phyloP scores from a whole-genome alignment of 2,888 invertebrate genomes.

The Clusia tigrina region DNA sequence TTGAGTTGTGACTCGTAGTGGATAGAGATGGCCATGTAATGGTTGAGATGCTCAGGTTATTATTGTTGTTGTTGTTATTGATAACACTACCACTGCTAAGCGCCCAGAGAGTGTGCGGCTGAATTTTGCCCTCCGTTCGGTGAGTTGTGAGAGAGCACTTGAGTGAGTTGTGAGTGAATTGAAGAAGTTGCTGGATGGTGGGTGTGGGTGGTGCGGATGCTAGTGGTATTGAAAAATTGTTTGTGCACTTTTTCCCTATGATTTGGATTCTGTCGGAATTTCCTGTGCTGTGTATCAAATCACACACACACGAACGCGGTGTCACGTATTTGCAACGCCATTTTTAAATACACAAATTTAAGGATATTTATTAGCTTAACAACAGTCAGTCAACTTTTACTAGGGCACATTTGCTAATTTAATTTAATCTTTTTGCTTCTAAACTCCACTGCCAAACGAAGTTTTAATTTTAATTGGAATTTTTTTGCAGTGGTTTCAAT shows the following conservation, averaged over 20 bases:
- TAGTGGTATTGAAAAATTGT: constrained; percentile 21
- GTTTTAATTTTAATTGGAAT: not conserved
- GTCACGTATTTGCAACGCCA: not conserved
- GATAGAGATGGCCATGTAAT: too few species aligned
- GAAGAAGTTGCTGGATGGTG: not conserved
- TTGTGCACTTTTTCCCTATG: constrained; percentile 14
- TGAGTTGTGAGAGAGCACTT: not conserved
- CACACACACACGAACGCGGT: not conserved
- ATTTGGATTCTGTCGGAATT: constrained; percentile 31
- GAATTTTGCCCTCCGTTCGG: not conserved
- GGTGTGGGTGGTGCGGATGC: not conserved
- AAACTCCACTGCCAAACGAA: not conserved
- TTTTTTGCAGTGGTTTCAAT: too few species aligned
- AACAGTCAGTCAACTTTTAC: too few species aligned
- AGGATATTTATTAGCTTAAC: too few species aligned
- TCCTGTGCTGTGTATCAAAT: constrained; percentile 21
- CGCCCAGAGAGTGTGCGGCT: not conserved
- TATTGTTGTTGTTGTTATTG: not conserved
- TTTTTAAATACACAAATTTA: not conserved
- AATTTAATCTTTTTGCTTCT: not conserved
- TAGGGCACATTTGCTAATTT: not conserved
- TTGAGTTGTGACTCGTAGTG: too few species aligned
- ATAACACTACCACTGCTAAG: not conserved
- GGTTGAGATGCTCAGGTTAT: too few species aligned
- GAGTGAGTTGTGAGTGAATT: constrained; percentile 1